Evolutionary conservation across 2,113 vertebrate species (phyloP).

Genomic region (Megaptera novaeangliae): DNA sequence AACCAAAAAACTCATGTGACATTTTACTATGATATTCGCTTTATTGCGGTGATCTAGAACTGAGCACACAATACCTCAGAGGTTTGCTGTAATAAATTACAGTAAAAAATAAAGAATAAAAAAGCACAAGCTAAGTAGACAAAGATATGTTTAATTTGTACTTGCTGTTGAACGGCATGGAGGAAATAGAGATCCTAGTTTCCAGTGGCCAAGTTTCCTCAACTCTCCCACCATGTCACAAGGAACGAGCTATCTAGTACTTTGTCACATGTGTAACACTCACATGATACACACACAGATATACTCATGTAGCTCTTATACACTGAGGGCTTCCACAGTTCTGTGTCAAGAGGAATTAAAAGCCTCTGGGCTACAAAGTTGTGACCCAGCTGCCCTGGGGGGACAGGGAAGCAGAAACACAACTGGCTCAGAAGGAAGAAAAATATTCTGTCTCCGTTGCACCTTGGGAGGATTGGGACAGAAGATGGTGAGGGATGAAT

Average conservation of each 20-base stretch:
- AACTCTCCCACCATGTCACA: background rate
- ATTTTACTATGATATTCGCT: background rate
- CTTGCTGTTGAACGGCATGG: background rate
- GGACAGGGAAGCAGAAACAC: background rate
- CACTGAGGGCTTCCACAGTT: background rate
- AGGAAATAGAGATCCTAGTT: background rate
- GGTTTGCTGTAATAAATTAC: background rate
- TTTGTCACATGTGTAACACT: background rate
- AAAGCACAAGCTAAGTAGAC: background rate
- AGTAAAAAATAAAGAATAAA: background rate
- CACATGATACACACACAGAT: fast-evolving
- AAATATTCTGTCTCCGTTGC: background rate
- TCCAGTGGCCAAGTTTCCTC: background rate
- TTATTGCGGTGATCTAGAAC: background rate
- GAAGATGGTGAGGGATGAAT: background rate
- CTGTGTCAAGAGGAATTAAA: background rate
- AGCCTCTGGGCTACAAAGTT: background rate
- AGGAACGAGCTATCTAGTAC: background rate
- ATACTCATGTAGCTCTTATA: too few relatives aligned
- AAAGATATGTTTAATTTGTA: background rate
- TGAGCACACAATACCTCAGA: background rate
- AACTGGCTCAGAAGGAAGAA: background rate
- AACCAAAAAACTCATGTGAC: background rate
- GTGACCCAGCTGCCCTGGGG: background rate
- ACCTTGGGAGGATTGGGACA: background rate